Conservation (phyloP, 2,888 invertebrate genomes). For the Brachycybe producta region DNA sequence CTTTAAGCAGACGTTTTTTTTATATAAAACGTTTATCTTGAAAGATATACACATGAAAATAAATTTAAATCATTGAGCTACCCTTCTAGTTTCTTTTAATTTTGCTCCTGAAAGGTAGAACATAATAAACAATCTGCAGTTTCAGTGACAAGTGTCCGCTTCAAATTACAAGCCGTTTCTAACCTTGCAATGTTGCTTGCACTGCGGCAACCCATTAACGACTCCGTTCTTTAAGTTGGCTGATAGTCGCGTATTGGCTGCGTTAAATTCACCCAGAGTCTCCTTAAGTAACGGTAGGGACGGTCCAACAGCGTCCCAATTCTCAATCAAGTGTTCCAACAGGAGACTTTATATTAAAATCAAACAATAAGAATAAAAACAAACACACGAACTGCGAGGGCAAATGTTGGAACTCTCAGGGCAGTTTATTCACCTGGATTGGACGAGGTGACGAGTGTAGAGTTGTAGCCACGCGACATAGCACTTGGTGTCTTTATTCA, state of each 20-base stretch:
- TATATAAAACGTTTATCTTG: too few relatives aligned
- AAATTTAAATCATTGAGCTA: too few relatives aligned
- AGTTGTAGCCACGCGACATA: slow-evolving; percentile 54
- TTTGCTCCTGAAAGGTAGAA: too few relatives aligned
- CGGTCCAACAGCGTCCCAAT: not conserved
- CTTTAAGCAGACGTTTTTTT: too few relatives aligned
- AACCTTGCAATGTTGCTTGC: too few relatives aligned
- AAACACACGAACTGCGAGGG: not conserved
- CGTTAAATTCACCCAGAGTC: not conserved
- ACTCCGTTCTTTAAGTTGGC: slow-evolving; percentile 4
- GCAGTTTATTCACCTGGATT: slow-evolving; percentile 41
- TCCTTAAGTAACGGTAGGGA: not conserved
- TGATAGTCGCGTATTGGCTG: not conserved
- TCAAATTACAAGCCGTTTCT: too few relatives aligned
- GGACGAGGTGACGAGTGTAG: slow-evolving; percentile 50
- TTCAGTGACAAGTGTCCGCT: too few relatives aligned
- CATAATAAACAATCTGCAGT: too few relatives aligned
- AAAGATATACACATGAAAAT: too few relatives aligned
- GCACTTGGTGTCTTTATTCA: slow-evolving; percentile 48
- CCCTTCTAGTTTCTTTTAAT: too few relatives aligned
- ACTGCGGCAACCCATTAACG: too few relatives aligned
- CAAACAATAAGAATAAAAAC: not conserved
- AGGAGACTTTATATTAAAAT: not conserved
- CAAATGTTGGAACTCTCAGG: not conserved
- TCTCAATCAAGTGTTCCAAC: not conserved